Base-by-base conservation (phyloP, 1,140 invertebrate species). In the Centruroides vittatus region DNA sequence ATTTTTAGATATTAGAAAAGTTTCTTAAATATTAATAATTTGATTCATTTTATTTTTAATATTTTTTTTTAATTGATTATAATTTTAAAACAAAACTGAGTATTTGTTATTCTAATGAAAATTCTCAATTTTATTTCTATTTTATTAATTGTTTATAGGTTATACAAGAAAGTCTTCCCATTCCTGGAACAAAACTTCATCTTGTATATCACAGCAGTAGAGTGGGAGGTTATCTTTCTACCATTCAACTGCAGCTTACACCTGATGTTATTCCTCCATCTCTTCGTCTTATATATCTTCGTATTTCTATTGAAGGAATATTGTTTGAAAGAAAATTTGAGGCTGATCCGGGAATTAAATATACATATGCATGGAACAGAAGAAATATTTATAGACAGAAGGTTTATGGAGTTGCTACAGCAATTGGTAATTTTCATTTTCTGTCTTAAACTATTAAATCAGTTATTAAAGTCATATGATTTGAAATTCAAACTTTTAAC, bases 81-180 rank as follows among this genome's bases (percentile, higher is more conserved):
- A 55, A n/a, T 35, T 13, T 10, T 13, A 9, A 55, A 10, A 55
- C 53, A 35, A 13, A 35, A 11, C 10, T 12, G 23, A 10, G 35
- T 13, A 55, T 11, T 56, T 12, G 13, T 41, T 57, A 13, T 57
- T 60, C 3, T 47, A 57, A 8, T 23, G 57, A 46, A 46, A n/a
- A 34, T 61, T 48, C 36, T 49, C 11, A 58, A 23, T 23, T 23
- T 23, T 23, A 23, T 23, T 23, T 23, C 23, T 23, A 23, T 23
- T 23, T 56, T 35, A 63, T 36, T 35, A 58, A 58, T 53, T 48
- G 58, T 23, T 58, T 63, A n/a, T 78, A 92, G 89, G 93, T 96
- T 68, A 82, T 97, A 1, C 93, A 96, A 75, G 93, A 98, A 76
- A 90, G 88, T 61, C 86, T 97, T 61, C 80, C 84, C 11, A 93